A percentile compares a stretch with the other conserved stretches of the same genome.
These are phyloP conservation scores for Sebastes jordani DNA, from an alignment of 2,797 vertebrate species.

Conservation along the genomic window DNA sequence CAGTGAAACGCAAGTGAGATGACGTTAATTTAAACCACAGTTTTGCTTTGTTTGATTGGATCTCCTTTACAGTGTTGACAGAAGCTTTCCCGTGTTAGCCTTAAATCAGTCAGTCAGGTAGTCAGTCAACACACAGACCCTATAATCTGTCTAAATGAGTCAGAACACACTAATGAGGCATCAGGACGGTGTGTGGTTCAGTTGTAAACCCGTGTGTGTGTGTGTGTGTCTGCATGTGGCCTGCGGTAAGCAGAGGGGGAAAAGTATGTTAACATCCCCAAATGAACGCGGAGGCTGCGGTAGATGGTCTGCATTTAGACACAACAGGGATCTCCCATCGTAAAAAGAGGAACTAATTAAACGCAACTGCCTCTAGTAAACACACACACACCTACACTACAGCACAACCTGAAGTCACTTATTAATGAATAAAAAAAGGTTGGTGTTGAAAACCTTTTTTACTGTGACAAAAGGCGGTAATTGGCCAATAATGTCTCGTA, in stretches of 20 bases:
- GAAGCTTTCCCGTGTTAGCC: not conserved
- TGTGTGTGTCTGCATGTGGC: slow-evolving; percentile 28
- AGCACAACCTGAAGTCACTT: slow-evolving; percentile 7
- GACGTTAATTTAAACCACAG: not conserved
- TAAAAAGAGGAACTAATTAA: slow-evolving; percentile 55
- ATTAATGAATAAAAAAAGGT: not conserved
- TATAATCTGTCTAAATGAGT: slow-evolving; percentile 60
- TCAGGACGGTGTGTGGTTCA: slow-evolving; percentile 57
- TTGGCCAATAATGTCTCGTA: slow-evolving; percentile 22
- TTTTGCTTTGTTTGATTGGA: not conserved
- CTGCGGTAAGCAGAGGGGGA: slow-evolving; percentile 42
- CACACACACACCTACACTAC: slow-evolving; percentile 17
- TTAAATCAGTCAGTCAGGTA: slow-evolving; percentile 31
- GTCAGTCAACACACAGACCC: slow-evolving; percentile 38
- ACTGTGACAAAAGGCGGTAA: slow-evolving; percentile 12
- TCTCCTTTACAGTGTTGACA: not conserved
- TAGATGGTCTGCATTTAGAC: slow-evolving; percentile 50
- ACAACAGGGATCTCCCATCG: slow-evolving; percentile 57
- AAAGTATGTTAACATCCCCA: slow-evolving; percentile 54
- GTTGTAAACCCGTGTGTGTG: slow-evolving; percentile 38
- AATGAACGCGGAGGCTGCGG: slow-evolving; percentile 46
- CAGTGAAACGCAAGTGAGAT: not conserved
- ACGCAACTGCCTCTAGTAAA: slow-evolving; percentile 19
- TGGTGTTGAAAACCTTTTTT: not conserved
- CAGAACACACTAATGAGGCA: slow-evolving; percentile 57